A percentile compares a stretch with the other conserved stretches of the same genome.
These are phyloP conservation scores for Channa argus DNA, from an alignment of 2,113 vertebrate species.

Conservation along the genomic window DNA sequence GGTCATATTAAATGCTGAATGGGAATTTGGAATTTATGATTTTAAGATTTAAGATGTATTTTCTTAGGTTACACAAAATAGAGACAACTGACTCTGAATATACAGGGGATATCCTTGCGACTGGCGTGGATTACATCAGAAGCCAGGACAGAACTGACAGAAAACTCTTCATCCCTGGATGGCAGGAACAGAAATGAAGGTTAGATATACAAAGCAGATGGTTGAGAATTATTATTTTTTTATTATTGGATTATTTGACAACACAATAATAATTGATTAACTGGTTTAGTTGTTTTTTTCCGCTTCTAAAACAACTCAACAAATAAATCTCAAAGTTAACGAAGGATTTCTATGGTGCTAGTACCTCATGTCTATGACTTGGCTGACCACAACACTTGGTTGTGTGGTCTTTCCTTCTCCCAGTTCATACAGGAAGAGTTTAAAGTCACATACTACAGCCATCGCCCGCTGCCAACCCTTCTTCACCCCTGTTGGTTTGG, in stretches of 20 bases:
- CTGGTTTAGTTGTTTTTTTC: no score
- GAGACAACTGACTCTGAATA: constrained; percentile 91
- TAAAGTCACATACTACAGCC: constrained; percentile 98
- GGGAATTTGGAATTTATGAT: no score
- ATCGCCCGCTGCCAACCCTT: constrained; percentile 96
- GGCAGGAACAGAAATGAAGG: not conserved
- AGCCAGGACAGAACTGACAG: constrained; percentile 96
- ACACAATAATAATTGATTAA: no score
- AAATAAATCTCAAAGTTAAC: no score
- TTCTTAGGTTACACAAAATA: no score
- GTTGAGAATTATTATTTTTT: no score
- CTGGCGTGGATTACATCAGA: constrained; percentile 98
- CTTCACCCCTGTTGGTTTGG: constrained; percentile 97
- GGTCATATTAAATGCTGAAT: not conserved
- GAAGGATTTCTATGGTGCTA: no score
- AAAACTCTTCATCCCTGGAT: constrained; percentile 97
- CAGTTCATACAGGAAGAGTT: constrained; percentile 95
- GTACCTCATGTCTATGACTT: constrained; percentile 99
- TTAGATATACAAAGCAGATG: constrained; percentile 1
- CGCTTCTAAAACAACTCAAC: no score
- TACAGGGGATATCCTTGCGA: constrained; percentile 97
- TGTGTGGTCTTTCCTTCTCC: constrained; percentile 93
- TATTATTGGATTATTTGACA: no score
- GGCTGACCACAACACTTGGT: constrained; percentile 92
- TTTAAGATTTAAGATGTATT: no score